Evolutionary conservation across 2,113 vertebrate species (phyloP).

Genomic region (Pampusana beccarii): DNA sequence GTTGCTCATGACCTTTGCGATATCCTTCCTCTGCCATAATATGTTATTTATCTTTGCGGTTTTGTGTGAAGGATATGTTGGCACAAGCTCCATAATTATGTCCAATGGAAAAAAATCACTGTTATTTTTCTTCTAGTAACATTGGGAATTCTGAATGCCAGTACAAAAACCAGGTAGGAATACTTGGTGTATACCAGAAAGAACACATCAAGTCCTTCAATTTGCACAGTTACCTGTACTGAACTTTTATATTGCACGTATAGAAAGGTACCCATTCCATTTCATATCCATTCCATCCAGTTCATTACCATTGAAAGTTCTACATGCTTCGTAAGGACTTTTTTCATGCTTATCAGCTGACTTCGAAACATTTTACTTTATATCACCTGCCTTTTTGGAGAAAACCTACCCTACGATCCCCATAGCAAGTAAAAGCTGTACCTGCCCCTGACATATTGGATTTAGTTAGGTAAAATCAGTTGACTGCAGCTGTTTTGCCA

Average conservation of each 20-base stretch:
- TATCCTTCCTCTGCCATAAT: neutral
- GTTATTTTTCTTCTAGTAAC: neutral
- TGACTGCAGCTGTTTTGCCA: neutral
- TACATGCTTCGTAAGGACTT: neutral
- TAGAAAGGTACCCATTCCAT: neutral
- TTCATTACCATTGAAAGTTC: neutral
- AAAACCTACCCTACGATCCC: neutral
- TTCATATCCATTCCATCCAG: neutral
- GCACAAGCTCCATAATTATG: neutral
- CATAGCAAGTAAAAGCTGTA: neutral
- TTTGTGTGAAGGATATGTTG: accelerated
- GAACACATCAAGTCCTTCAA: neutral
- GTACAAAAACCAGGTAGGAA: neutral
- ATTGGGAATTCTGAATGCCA: neutral
- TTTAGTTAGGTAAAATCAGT: neutral
- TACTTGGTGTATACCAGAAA: neutral
- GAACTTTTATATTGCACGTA: neutral
- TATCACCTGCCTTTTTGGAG: neutral
- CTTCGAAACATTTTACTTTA: neutral
- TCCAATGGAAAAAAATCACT: neutral
- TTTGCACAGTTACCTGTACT: neutral
- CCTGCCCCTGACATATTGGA: neutral
- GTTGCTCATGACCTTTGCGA: neutral
- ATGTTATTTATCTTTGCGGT: neutral
- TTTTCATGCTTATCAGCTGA: neutral